phyloP scores from a whole-genome alignment of 1,140 invertebrate genomes.

The Tachypleus tridentatus region DNA sequence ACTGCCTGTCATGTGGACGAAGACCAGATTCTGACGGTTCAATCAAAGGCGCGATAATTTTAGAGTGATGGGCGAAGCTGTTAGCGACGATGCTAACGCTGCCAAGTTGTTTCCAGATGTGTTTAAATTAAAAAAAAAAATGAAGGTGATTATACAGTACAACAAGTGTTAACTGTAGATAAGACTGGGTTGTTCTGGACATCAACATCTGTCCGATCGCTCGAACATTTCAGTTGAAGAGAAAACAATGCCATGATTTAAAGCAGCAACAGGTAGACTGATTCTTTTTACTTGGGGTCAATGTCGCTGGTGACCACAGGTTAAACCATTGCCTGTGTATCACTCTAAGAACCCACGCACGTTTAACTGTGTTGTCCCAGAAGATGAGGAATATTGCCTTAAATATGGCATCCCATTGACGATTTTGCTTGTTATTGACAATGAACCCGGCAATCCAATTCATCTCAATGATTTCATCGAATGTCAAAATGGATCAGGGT shows the following conservation, averaged over 20 bases:
- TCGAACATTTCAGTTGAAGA: conserved; percentile 19
- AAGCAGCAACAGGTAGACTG: conserved; percentile 8
- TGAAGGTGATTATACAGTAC: background rate
- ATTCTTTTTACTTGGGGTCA: conserved; percentile 7
- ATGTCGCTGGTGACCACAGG: conserved; percentile 10
- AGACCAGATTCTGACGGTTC: no score
- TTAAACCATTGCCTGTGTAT: conserved; percentile 13
- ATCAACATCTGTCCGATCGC: conserved; percentile 19
- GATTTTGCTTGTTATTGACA: background rate
- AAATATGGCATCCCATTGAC: background rate
- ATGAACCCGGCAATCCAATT: background rate
- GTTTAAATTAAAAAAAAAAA: no score
- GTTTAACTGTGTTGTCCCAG: conserved; percentile 15
- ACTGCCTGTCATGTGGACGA: no score
- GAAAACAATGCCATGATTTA: conserved; percentile 10
- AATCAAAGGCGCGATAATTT: no score
- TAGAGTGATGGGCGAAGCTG: no score
- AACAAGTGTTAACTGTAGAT: conserved; percentile 13
- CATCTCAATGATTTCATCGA: conserved; percentile 10
- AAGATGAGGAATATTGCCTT: background rate
- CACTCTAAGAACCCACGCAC: conserved; percentile 22
- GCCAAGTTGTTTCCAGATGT: no score
- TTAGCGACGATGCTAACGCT: no score
- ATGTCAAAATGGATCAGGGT: conserved; percentile 36
- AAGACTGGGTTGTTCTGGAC: conserved; percentile 22